A percentile compares a stretch with the other conserved stretches of the same genome.
phyloP scores from a whole-genome alignment of 1,140 invertebrate species.

The Calosoma granatense region DNA sequence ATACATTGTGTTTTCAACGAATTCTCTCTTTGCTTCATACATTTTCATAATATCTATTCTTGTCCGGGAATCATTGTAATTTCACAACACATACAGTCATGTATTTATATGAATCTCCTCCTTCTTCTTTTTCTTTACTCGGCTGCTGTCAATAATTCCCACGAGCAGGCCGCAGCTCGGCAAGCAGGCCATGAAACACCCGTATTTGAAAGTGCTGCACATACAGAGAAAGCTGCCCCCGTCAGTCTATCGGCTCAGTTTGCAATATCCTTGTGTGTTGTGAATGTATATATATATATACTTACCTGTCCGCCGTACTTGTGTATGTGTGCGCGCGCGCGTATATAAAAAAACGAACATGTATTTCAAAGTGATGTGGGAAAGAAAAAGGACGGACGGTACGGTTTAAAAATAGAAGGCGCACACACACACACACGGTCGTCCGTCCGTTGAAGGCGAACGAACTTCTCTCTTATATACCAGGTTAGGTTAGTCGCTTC shows the following conservation, averaged over 20 bases:
- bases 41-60: too few relatives aligned
- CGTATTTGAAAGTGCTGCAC: neutral
- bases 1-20: too few relatives aligned
- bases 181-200: constrained; percentile 6
- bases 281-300: neutral
- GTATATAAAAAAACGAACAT: too few relatives aligned
- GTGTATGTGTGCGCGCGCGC: too few relatives aligned
- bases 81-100: too few relatives aligned
- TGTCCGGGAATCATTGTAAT: too few relatives aligned
- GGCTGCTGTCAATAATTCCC: too few relatives aligned
- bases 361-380: neutral
- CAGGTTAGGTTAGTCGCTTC: neutral
- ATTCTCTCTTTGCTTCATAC: too few relatives aligned
- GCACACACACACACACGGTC: too few relatives aligned
- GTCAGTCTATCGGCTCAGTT: neutral
- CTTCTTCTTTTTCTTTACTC: too few relatives aligned
- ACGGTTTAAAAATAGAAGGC: constrained; percentile 1
- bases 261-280: constrained; percentile 3
- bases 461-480: neutral
- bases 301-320: neutral
- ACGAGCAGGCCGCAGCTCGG: too few relatives aligned
- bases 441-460: constrained; percentile 2
- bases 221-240: neutral
- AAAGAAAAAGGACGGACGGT: neutral
- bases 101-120: too few relatives aligned